Base-by-base conservation (phyloP, 2,888 invertebrate species). In the Caenorhabditis sp. region DNA sequence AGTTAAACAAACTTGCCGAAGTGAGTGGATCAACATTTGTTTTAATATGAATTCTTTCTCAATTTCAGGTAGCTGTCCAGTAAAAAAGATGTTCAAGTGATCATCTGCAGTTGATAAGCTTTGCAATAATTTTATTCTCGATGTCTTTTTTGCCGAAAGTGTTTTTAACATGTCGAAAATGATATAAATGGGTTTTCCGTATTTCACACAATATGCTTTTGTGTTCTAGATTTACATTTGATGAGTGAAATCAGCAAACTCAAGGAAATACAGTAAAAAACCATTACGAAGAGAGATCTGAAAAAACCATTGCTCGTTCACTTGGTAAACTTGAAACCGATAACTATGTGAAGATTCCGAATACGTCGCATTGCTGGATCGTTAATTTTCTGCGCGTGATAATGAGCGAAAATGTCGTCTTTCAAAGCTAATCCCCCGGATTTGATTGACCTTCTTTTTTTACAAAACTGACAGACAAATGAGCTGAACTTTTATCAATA, bases 1-100 rank as follows among this genome's bases (percentile, higher is more conserved):
- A 89, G 69, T 80, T 91, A 28, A 80, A 61, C 10, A 81, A 83
- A 82, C 56, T 89, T 4, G 82, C 79, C 14, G 56, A 81, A 68
- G 81, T 81, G 31, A 14, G 26, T 6, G 7, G 31, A 31, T 31
- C n/a, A n/a, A n/a, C n/a, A n/a, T n/a, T n/a, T n/a, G n/a, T n/a
- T n/a, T n/a, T n/a, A n/a, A n/a, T 26, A 24, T 14, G 14, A 26
- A 54, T 4, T 54, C n/a, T 14, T 2, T 8, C 7, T 24, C 22
- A 47, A 19, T 49, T 72, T 47, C 24, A 72, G 70, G 70, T 70
- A 31, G 22, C 47, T 12, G 61, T 63, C 22, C 61, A 63, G 14
- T 63, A 10, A 41, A 41, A 38, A 19, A 0, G 4, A 54, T 1
- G 51, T 24, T 24, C 31, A 16, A 22, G 12, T 16, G 31, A 58